Evolutionary conservation across 2,797 vertebrate species (phyloP).

Genomic region (Lepidocolaptes lacrymiger): DNA sequence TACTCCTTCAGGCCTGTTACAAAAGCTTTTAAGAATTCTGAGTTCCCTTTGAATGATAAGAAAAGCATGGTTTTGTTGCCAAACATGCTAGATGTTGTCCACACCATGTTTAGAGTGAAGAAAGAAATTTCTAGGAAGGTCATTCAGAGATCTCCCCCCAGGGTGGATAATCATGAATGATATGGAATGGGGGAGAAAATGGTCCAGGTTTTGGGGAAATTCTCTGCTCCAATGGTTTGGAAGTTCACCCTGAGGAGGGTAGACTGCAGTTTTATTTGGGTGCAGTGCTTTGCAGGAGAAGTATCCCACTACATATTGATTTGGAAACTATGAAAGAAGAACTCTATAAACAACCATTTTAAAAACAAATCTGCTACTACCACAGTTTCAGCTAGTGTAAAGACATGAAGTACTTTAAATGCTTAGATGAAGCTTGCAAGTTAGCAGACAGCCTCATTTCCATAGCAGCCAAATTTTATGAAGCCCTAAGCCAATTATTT

Average conservation of each 20-base stretch:
- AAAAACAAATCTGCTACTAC: neutral
- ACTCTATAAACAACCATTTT: neutral
- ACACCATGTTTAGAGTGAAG: neutral
- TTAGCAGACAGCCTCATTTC: conserved; percentile 54
- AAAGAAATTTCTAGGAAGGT: neutral
- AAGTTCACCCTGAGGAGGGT: neutral
- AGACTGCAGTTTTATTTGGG: neutral
- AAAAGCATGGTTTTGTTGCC: neutral
- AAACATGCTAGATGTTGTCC: neutral
- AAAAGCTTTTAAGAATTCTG: neutral
- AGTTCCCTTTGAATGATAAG: neutral
- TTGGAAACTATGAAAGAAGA: neutral
- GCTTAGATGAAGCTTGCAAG: conserved; percentile 35
- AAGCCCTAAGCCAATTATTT: conserved; percentile 68
- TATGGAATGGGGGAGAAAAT: neutral
- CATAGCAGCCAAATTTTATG: conserved; percentile 63
- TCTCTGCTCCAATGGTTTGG: neutral
- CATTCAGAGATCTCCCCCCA: neutral
- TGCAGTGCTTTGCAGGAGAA: neutral
- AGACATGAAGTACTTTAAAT: conserved; percentile 4
- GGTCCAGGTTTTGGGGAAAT: neutral
- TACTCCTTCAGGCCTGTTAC: neutral
- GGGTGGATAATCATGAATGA: neutral
- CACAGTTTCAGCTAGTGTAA: neutral
- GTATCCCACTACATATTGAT: neutral